These are phyloP conservation scores for Macquaria australasica DNA, from an alignment of 2,113 vertebrate species.

Conservation along the genomic window DNA sequence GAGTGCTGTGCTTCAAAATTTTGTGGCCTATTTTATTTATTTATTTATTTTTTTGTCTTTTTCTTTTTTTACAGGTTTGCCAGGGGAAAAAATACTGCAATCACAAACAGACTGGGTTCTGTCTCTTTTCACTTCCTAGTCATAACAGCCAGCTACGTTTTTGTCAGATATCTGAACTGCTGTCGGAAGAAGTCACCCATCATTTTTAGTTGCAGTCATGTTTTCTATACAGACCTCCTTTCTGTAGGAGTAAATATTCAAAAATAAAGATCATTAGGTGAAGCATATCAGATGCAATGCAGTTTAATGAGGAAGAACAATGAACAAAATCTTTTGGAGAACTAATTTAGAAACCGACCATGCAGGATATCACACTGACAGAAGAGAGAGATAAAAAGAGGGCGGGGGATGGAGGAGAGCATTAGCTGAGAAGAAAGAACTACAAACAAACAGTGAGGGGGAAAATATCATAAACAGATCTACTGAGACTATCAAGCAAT, in stretches of 20 bases:
- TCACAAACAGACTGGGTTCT: conserved; percentile 63
- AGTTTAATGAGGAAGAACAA: neutral
- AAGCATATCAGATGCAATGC: neutral
- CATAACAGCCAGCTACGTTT: conserved; percentile 26
- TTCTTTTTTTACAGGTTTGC: conserved; percentile 48
- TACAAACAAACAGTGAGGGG: conserved; percentile 66
- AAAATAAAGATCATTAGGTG: neutral
- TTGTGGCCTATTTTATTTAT: conserved; percentile 35
- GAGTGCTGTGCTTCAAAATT: conserved; percentile 59
- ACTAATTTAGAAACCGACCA: conserved; percentile 19
- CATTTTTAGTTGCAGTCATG: conserved; percentile 1
- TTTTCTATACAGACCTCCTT: neutral
- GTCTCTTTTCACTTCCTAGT: conserved; percentile 42
- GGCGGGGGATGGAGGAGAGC: conserved; percentile 17
- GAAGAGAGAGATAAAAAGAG: conserved; percentile 43
- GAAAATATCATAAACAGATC: conserved; percentile 73
- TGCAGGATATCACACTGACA: conserved; percentile 33
- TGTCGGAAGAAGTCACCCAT: conserved; percentile 45
- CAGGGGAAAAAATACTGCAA: conserved; percentile 44
- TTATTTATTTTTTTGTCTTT: conserved; percentile 21
- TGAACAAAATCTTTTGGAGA: neutral
- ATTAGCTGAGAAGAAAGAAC: conserved; percentile 66
- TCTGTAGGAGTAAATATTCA: neutral
- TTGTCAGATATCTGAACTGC: conserved; percentile 39
- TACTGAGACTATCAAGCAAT: conserved; percentile 70